Base-by-base conservation (phyloP, 2,888 invertebrate species). In the Mesorhabditis sp. region DNA sequence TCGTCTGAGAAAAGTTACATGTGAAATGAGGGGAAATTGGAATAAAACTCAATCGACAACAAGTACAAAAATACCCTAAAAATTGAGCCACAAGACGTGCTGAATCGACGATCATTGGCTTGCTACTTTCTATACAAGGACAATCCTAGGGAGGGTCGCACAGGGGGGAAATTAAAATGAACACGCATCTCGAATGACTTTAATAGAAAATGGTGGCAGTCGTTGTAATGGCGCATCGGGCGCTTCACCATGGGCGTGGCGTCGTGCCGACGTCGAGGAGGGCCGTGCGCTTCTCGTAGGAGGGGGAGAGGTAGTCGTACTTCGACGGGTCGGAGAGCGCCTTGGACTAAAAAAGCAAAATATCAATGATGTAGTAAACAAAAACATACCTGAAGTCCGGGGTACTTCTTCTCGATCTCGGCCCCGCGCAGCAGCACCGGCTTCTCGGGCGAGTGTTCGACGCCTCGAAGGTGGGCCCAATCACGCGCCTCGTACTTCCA, bases 401-500 rank as follows among this genome's bases (percentile, higher is more conserved):
- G 82, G 71, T 76, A 74, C 66, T 73, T 75, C n/a, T 70, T 66
- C 67, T 80, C 78, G 67, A 81, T 80, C n/a, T 71, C 43, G 4
- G 45, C 69, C 28, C 71, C 74, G 41, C 74, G 74, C 7, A 74
- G 75, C 68, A 74, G 71, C 72, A 73, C 71, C 66, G 63, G 75
- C 70, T 81, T 80, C 70, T 77, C 75, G 58, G 80, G 79, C 73
- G 76, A 76, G 5, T 77, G 73, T 67, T 80, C 81, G 62, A 82
- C 72, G 70, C 82, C 82, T 72, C 79, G 72, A 65, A 80, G 74
- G 67, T 79, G 80, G 61, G 78, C 72, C 82, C 82, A 82, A 67
- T 82, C 80, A 78, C 78, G 61, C 42, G 77, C 79, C 68, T 85
- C 81, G 69, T 85, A 85, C 67, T 85, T 85, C 80, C 80, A 81